Evolutionary conservation across 2,113 vertebrate genomes (phyloP), one percentile per base, ranked within the genome.

Genomic region (Nannobrachium achirus): DNA sequence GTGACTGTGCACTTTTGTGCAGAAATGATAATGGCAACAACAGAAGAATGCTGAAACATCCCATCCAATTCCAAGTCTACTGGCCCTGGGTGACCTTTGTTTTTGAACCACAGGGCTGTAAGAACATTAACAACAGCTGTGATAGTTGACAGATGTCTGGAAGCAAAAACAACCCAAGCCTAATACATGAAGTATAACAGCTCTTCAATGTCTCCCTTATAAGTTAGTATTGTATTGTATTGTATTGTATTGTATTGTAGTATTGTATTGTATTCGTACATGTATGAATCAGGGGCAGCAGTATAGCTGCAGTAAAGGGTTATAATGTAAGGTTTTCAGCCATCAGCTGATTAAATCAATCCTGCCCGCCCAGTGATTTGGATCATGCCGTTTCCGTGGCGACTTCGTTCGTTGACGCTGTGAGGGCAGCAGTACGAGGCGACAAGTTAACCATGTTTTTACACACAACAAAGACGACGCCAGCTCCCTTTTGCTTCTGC

Each of bases 391-490:
- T 87, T 85, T 82, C 87, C 85, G 64, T 81, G 80, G 81, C 1
- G 74, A 87, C 77, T 71, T 14, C 60, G 50, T 41, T n/a, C 13
- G 25, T 65, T 74, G 84, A 75, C 63, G 56, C 80, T 50, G 38
- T 13, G 1, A 73, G 75, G 72, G 66, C 55, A 73, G 58, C 10
- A 25, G 62, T 19, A 64, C 53, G 16, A 53, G 59, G 71, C 46
- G 48, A 70, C 15, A 19, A n/a, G 2, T 7, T 25, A 25, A 59
- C 69, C 74, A 5, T 77, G 78, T 92, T 91, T 87, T 80, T 33
- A 88, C 20, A 76, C 66, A 88, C 73, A 88, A 88, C 83, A 91
- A 69, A 76, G 74, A 66, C 56, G 25, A 48, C 57, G 19, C 44
- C 76, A 66, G 66, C 64, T 70, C 55, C 15, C 62, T 58, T 41